Conservation (phyloP, 2,888 invertebrate genomes). For the Pachycephus smyrnensis region DNA sequence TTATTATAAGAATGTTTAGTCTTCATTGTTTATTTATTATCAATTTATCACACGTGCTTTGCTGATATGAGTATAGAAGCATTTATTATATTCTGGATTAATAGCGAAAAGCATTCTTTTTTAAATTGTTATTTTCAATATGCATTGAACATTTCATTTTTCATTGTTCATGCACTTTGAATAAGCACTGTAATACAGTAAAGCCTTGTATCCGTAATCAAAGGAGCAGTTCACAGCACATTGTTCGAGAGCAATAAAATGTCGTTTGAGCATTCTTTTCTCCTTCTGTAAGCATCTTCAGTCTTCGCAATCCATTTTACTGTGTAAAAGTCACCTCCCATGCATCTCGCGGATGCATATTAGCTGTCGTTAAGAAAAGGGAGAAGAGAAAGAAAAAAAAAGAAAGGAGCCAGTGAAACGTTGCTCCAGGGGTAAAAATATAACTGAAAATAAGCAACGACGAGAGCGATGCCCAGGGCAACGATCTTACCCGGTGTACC, state of each 20-base stretch:
- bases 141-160: neutral
- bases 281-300: neutral
- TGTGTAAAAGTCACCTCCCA: neutral
- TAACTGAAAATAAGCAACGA: constrained; percentile 46
- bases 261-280: neutral
- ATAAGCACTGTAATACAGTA: neutral
- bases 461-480: constrained; percentile 27
- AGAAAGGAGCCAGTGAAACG: constrained; percentile 13
- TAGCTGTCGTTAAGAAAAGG: neutral
- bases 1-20: neutral
- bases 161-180: neutral
- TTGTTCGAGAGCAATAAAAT: neutral
- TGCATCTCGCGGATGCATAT: neutral
- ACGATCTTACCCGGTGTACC: constrained; percentile 33
- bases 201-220: neutral
- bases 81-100: neutral
- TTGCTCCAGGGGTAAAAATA: constrained; percentile 46
- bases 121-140: neutral
- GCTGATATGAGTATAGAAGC: neutral
- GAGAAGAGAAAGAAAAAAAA: neutral
- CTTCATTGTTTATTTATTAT: neutral
- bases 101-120: neutral
- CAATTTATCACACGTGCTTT: neutral
- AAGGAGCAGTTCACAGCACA: neutral
- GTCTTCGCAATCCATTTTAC: neutral